Evolutionary conservation across 2,797 vertebrate genomes (phyloP).

Genomic region (Pagetopsis macropterus): DNA sequence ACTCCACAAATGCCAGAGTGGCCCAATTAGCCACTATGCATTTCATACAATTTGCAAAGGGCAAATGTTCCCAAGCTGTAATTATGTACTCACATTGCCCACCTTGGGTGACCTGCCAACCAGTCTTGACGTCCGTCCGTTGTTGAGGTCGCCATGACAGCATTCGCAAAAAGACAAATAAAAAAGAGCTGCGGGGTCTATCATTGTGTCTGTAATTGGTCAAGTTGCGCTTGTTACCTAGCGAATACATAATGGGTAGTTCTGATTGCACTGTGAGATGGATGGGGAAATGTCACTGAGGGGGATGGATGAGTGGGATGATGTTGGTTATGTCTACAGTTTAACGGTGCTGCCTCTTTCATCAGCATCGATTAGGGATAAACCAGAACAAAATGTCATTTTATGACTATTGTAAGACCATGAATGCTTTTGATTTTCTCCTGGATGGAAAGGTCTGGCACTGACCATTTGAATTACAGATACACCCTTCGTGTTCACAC

Average conservation of each 20-base stretch:
- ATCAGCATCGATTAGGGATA: conserved; percentile 46
- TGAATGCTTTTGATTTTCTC: conserved; percentile 1
- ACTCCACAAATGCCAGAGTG: conserved; percentile 83
- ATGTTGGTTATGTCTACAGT: conserved; percentile 51
- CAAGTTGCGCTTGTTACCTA: conserved; percentile 78
- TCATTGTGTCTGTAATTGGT: conserved; percentile 80
- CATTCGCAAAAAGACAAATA: conserved; percentile 70
- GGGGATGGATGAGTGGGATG: conserved; percentile 68
- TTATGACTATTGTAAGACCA: conserved; percentile 26
- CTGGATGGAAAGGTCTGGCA: conserved; percentile 5
- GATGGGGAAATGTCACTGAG: conserved; percentile 75
- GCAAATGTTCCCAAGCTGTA: conserved; percentile 84
- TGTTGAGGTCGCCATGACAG: conserved; percentile 78
- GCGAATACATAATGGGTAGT: conserved; percentile 76
- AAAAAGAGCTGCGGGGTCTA: conserved; percentile 70
- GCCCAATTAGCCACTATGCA: conserved; percentile 85
- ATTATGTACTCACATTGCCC: conserved; percentile 83
- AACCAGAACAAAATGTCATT: conserved; percentile 43
- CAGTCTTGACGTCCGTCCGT: conserved; percentile 72
- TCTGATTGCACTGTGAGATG: conserved; percentile 73
- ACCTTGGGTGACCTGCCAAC: conserved; percentile 78
- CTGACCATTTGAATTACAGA: conserved; percentile 1
- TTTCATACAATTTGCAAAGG: conserved; percentile 85
- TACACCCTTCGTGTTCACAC: not conserved
- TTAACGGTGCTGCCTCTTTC: conserved; percentile 29